Base-by-base conservation (phyloP, 2,888 invertebrate species). In the Drosophila antonietae region DNA sequence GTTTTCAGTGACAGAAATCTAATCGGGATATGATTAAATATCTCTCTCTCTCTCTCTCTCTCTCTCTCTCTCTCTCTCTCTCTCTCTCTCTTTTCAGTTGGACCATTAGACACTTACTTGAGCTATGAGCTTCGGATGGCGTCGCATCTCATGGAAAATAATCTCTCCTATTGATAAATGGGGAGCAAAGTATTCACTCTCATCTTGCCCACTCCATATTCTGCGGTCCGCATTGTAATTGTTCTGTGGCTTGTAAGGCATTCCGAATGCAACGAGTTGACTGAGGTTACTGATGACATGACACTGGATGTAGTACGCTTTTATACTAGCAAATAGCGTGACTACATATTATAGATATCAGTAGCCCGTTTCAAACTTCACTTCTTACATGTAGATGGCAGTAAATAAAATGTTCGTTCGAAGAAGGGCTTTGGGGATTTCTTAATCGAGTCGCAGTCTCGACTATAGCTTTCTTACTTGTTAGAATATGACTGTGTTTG, bases 1-100 rank as follows among this genome's bases (percentile, higher is more conserved):
- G 5, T 80, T 68, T 18, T 88, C 90, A 5, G 80, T 73, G 28
- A 60, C 83, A 3, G 86, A 89, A 10, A 89, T 80, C 90, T 90
- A 8, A 18, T 33, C 0, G 20, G 9, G 2, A 59, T 15, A 23
- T 20, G 12, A 39, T n/a, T 14, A 6, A 28, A 28, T 28, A 5
- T 28, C 28, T 28, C 6, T 28, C 28, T 28, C 28, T 28, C 28
- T n/a, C n/a, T n/a, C 2, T 20, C 20, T 20, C 28, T 28, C 28
- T 28, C 28, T 28, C 28, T 28, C 6, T 28, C 28, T 28, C 28
- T 28, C 5, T 28, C 28, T 0, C 28, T 28, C 28, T 5, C 28
- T 28, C 5, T 28, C 28, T 28, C 28, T 28, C 28, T 28, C 7
- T 28, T 6, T 6, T 20, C 20, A 20, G 20, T 20, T 1, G 20